These are phyloP conservation scores for Lynx canadensis DNA, from an alignment of 2,113 vertebrate genomes.

Conservation along the genomic window DNA sequence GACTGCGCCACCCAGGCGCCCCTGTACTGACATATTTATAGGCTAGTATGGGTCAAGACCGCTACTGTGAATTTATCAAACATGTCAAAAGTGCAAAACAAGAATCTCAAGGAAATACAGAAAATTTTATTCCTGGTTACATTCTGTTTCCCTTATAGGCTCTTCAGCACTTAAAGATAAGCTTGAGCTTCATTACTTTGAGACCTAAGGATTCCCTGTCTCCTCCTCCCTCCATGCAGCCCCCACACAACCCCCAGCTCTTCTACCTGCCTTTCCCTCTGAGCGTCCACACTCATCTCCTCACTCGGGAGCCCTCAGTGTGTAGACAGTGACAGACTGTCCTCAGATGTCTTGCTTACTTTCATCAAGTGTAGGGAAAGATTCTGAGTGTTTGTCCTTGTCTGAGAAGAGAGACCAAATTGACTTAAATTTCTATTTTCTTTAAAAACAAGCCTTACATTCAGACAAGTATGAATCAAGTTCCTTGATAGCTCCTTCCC, in stretches of 20 bases:
- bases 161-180: neutral
- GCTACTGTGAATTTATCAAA: neutral
- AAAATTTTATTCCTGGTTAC: neutral
- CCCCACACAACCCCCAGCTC: neutral
- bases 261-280: neutral
- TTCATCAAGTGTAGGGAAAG: neutral
- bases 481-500: neutral
- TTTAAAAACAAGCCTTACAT: conserved; percentile 35
- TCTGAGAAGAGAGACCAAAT: neutral
- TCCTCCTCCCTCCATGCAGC: neutral
- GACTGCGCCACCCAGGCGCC: too few relatives aligned
- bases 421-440: conserved; percentile 22
- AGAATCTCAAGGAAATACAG: neutral
- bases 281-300: neutral
- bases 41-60: neutral
- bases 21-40: neutral
- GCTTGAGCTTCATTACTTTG: neutral
- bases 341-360: neutral
- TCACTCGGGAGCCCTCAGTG: neutral
- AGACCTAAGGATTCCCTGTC: neutral
- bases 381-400: neutral
- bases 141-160: neutral
- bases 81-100: neutral
- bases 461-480: neutral
- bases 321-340: neutral